Evolutionary conservation across 2,888 invertebrate species (phyloP), one percentile per base, ranked within the genome.

Genomic region (Nematopogon swammerdamellus): DNA sequence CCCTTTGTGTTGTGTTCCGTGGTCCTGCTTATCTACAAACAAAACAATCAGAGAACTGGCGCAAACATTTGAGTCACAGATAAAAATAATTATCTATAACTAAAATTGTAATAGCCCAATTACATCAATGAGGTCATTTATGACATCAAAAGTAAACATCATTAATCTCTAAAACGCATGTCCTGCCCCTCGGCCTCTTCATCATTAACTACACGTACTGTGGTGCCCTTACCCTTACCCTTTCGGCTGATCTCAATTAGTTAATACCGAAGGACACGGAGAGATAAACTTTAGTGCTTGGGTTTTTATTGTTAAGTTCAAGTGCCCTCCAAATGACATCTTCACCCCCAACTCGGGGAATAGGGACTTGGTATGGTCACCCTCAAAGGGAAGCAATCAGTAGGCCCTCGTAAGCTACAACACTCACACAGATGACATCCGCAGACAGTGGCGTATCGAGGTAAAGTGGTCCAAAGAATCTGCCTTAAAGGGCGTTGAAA

Each of bases 241-340:
- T 14, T 36, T 36, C 25, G 67, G 63, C 62, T 60, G 68, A 68
- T 72, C 68, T 62, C 66, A 72, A 73, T 75, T 71, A 73, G 70
- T 72, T 68, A 69, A 63, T 58, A 59, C 54, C 53, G 60, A 54
- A 25, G 36, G 36, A 36, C 36, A 25, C 10, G 74, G 72, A 68
- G 61, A 66, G 72, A 75, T 75, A 72, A 71, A 61, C 63, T 63
- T 63, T 61, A 64, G 72, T 73, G 36, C 36, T 14, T 6, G 18
- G 50, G 47, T 49, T 75, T 74, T 73, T 72, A 68, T 69, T 67
- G 70, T 68, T n/a, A 59, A 63, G 58, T 62, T 64, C 61, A 61
- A 67, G 62, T 65, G 65, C 60, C 25, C 44, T 18, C 18, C 42
- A 14, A 14, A 36, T 36, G 36, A 36, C 36, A 36, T 36, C 36